Evolutionary conservation across 2,113 vertebrate genomes (phyloP).

Genomic region (Rhabdomys dilectus): DNA sequence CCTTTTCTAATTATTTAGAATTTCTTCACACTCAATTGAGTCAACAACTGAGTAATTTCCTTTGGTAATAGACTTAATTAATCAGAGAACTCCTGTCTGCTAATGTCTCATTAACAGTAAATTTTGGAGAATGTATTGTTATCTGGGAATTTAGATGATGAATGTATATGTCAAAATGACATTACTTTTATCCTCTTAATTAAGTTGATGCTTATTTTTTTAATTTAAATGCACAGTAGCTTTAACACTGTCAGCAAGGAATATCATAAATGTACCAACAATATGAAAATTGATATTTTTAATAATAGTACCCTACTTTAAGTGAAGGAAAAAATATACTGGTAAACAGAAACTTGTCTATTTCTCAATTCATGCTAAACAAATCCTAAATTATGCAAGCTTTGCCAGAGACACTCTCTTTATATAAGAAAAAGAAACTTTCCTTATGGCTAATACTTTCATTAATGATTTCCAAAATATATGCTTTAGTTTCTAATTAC

Average conservation of each 20-base stretch:
- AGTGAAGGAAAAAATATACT: background rate
- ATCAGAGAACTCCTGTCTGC: slow-evolving; percentile 60
- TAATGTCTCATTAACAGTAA: slow-evolving; percentile 54
- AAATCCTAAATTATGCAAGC: background rate
- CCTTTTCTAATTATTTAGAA: slow-evolving; percentile 58
- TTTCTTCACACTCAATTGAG: slow-evolving; percentile 66
- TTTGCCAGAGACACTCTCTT: background rate
- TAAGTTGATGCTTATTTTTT: slow-evolving; percentile 31
- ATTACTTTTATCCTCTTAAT: slow-evolving; percentile 45
- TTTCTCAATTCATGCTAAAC: background rate
- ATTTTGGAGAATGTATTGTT: slow-evolving; percentile 61
- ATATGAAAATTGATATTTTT: slow-evolving; percentile 6
- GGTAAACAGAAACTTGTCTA: background rate
- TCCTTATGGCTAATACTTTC: background rate
- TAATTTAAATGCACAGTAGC: background rate
- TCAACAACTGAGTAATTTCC: slow-evolving; percentile 71
- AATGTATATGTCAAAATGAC: slow-evolving; percentile 3
- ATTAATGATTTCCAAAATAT: background rate
- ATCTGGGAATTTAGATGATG: slow-evolving; percentile 34
- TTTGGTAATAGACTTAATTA: slow-evolving; percentile 73
- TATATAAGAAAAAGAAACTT: background rate
- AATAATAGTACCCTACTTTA: background rate
- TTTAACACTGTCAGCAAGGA: background rate
- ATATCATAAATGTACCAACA: background rate
- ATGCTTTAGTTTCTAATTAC: background rate